Evolutionary conservation across 1,140 invertebrate species (phyloP).

Genomic region (Aphelenchoides avenae): DNA sequence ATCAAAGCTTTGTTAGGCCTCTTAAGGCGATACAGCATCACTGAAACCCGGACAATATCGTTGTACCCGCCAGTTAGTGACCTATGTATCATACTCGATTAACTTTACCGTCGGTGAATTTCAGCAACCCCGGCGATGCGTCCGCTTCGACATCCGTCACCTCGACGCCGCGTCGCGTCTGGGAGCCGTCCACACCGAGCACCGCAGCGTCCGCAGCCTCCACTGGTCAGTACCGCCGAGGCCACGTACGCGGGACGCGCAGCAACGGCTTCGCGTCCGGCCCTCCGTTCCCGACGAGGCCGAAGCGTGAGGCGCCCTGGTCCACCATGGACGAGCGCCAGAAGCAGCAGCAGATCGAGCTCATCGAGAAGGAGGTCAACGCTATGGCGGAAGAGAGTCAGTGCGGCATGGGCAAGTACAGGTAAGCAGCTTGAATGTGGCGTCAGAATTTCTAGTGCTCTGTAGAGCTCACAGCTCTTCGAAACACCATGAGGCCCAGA

Average conservation of each 20-base stretch:
- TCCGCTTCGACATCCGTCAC: neutral
- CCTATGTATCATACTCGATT: too few relatives aligned
- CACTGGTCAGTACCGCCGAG: constrained; percentile 11
- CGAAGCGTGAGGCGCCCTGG: constrained; percentile 27
- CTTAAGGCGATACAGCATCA: too few relatives aligned
- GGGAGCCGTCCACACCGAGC: neutral
- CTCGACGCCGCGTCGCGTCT: neutral
- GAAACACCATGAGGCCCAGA: too few relatives aligned
- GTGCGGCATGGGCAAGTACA: constrained; percentile 50
- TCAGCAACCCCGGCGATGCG: too few relatives aligned
- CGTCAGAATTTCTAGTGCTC: constrained; percentile 5
- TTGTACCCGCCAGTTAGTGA: too few relatives aligned
- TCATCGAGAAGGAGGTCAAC: constrained; percentile 57
- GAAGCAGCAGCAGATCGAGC: constrained; percentile 49
- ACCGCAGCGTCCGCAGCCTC: constrained; percentile 4
- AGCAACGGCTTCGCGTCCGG: constrained; percentile 49
- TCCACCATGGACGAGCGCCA: constrained; percentile 43
- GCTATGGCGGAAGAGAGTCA: constrained; percentile 48
- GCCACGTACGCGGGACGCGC: constrained; percentile 46
- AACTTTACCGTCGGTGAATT: too few relatives aligned
- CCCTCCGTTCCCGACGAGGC: constrained; percentile 43
- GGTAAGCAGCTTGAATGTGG: constrained; percentile 25
- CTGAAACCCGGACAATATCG: too few relatives aligned
- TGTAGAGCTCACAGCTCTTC: constrained; percentile 14
- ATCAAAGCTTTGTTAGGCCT: too few relatives aligned